phyloP scores from a whole-genome alignment of 2,797 vertebrate genomes.

The Lacerta agilis region DNA sequence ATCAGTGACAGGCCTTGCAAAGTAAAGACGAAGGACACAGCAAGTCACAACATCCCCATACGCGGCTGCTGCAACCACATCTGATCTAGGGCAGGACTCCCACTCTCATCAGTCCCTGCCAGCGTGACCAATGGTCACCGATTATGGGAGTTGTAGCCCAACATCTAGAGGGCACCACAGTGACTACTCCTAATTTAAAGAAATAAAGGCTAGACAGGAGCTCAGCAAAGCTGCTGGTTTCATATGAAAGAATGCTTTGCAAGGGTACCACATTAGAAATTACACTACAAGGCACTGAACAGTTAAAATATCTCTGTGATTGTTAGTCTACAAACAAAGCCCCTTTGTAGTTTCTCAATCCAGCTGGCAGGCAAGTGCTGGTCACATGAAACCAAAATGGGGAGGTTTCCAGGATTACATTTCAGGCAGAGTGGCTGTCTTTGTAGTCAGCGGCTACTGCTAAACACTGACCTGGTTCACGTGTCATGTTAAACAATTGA shows the following conservation, averaged over 20 bases:
- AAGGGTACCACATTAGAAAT: conserved; percentile 37
- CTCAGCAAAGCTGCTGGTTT: not conserved
- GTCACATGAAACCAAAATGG: conserved; percentile 14
- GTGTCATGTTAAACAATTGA: no score
- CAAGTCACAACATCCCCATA: not conserved
- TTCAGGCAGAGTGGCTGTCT: fast-evolving
- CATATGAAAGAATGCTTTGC: not conserved
- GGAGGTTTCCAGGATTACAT: fast-evolving
- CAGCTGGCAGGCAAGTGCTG: not conserved
- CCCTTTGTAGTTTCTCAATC: not conserved
- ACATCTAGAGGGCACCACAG: no score
- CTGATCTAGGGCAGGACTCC: no score
- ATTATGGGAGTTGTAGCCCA: no score
- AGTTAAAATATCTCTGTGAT: not conserved
- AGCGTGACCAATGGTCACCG: no score
- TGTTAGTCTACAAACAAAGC: conserved; percentile 25
- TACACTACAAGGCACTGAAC: conserved; percentile 15
- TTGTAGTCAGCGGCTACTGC: not conserved
- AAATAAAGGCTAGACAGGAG: not conserved
- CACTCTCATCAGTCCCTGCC: no score
- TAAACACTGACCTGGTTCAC: no score
- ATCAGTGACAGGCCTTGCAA: not conserved
- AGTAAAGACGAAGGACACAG: not conserved
- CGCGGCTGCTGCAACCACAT: not conserved
- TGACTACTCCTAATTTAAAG: no score